Evolutionary conservation across 2,797 vertebrate species (phyloP), one percentile per base, ranked within the genome.

Genomic region (Buceros bicornis): DNA sequence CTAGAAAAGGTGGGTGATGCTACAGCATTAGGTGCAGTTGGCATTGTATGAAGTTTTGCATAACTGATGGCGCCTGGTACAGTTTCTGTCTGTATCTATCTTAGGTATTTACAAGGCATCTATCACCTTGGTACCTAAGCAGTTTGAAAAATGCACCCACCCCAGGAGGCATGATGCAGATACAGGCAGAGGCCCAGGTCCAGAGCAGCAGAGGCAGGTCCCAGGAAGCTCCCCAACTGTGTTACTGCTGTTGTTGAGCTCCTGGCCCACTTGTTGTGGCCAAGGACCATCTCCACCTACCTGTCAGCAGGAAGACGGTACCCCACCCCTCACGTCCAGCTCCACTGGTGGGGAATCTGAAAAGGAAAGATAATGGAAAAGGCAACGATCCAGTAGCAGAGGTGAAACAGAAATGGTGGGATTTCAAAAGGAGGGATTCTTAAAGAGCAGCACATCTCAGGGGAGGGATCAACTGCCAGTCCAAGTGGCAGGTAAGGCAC

Each of bases 381-480:
- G 91, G 95, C 96, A 97, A 95, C 82, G 87, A 79, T 82, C 96
- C 96, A 25, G 86, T 97, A 97, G 97, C 93, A 96, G 96, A 97
- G 94, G 93, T 97, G 97, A 97, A 96, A 97, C 95, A 96, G 97
- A 87, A 96, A 97, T 97, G 92, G 94, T 97, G 96, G 96, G 95
- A 97, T 96, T 95, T 93, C 96, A 97, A 97, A 97, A 97, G 96
- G 90, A 97, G 96, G 96, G 95, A 92, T 95, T 92, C 95, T 97
- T 96, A 97, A 97, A 97, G 94, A 97, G 89, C 96, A 97, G 92
- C 95, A 92, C 96, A 95, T 89, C 95, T 96, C 92, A 95, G 97
- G 96, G 96, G 90, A 97, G 97, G 92, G 96, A 97, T 97, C 96
- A 96, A 82, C 97, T 97, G 96, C 97, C 97, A 97, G 91, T 96